These are phyloP conservation scores for Eilema caniola DNA, from an alignment of 2,888 invertebrate genomes.

Conservation along the genomic window DNA sequence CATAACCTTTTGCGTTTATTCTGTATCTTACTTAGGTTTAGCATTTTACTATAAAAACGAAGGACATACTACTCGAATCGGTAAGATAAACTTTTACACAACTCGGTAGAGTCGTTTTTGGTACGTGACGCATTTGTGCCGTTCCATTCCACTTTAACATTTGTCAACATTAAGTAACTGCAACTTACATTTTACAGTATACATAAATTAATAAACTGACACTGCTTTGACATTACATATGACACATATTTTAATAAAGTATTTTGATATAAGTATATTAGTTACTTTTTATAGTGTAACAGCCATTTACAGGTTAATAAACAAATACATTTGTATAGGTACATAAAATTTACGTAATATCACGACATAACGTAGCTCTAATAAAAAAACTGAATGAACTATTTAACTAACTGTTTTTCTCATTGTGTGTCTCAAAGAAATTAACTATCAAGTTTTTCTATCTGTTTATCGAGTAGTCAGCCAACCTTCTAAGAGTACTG, in stretches of 20 bases:
- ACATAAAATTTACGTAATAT: too few species aligned
- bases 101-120: conserved; percentile 63
- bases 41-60: conserved; percentile 61
- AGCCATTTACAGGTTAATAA: too few species aligned
- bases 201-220: too few species aligned
- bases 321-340: too few species aligned
- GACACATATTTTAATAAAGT: too few species aligned
- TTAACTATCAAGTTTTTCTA: neutral
- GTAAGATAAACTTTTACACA: conserved; percentile 48
- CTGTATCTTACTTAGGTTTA: conserved; percentile 60
- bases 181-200: neutral
- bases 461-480: neutral
- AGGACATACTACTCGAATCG: conserved; percentile 56
- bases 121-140: conserved; percentile 17
- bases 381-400: too few species aligned
- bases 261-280: too few species aligned
- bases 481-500: neutral
- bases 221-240: too few species aligned
- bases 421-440: neutral
- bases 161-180: neutral
- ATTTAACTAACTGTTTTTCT: too few species aligned
- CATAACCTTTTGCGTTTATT: conserved; percentile 72
- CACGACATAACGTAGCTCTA: too few species aligned
- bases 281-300: too few species aligned
- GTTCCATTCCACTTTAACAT: conserved; percentile 42